Percentiles rank a stretch among this genome's conserved stretches.
phyloP scores from a whole-genome alignment of 1,140 invertebrate species.

The Pissodes strobi region DNA sequence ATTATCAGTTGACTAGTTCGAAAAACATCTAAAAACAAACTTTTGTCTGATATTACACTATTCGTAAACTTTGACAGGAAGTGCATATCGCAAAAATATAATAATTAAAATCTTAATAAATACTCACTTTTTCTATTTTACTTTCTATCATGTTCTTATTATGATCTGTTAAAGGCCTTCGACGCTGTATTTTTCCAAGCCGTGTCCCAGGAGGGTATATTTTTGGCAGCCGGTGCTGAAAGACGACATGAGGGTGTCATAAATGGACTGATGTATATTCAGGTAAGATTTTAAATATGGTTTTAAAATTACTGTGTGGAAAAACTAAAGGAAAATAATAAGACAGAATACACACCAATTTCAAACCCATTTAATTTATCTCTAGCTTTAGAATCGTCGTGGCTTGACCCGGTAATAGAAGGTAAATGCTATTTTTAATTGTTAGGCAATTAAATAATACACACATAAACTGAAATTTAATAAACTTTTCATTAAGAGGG shows the following conservation, averaged over 20 bases:
- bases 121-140: not conserved
- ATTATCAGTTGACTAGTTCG: too few species aligned
- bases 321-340: not conserved
- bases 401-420: too few species aligned
- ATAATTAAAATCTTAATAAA: not conserved
- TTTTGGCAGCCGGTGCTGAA: slow-evolving; percentile 61
- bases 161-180: slow-evolving; percentile 67
- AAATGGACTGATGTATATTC: slow-evolving; percentile 62
- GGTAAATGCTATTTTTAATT: too few species aligned
- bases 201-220: slow-evolving; percentile 58
- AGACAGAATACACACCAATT: too few species aligned
- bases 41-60: not conserved
- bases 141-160: slow-evolving; percentile 33
- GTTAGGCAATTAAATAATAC: too few species aligned
- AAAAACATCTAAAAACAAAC: not conserved
- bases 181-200: slow-evolving; percentile 67
- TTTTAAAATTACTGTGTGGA: not conserved
- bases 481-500: too few species aligned
- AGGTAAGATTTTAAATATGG: slow-evolving; percentile 57
- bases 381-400: too few species aligned
- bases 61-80: too few species aligned
- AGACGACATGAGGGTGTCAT: slow-evolving; percentile 60
- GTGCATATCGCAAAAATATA: not conserved
- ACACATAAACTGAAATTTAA: too few species aligned
- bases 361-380: too few species aligned